Evolutionary conservation across 2,888 invertebrate species (phyloP).

Genomic region (Athetis lepigone): DNA sequence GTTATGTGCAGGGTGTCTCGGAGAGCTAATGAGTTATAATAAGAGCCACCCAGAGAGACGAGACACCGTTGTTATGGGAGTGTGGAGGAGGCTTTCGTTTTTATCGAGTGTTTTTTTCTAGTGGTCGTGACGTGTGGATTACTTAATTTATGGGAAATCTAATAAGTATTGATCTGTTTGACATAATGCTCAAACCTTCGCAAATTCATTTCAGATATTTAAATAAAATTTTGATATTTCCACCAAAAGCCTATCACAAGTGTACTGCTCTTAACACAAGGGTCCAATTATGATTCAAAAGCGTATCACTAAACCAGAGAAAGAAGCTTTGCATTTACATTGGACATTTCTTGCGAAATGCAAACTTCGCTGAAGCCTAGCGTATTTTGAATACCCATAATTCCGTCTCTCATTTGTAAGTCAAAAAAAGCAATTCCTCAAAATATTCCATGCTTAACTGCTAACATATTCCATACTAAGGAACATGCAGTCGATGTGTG

Average conservation of each 20-base stretch:
- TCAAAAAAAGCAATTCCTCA: conserved; percentile 25
- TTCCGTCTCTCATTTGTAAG: conserved; percentile 8
- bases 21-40: conserved; percentile 86
- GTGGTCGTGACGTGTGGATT: too few relatives aligned
- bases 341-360: not conserved
- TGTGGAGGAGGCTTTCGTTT: conserved; percentile 66
- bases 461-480: conserved; percentile 55
- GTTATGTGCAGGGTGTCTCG: conserved; percentile 72
- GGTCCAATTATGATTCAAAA: not conserved
- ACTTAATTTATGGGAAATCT: too few relatives aligned
- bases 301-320: not conserved
- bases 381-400: not conserved
- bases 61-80: conserved; percentile 23
- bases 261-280: too few relatives aligned
- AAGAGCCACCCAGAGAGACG: conserved; percentile 74
- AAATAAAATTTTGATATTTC: too few relatives aligned
- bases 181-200: too few relatives aligned
- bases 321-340: not conserved
- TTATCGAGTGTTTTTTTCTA: too few relatives aligned
- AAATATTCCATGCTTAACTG: conserved; percentile 28
- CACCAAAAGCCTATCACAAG: not conserved
- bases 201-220: too few relatives aligned
- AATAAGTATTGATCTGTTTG: too few relatives aligned
- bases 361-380: not conserved
- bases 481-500: conserved; percentile 58